phyloP scores from a whole-genome alignment of 2,113 vertebrate species.

The Cynopterus brachyotis region DNA sequence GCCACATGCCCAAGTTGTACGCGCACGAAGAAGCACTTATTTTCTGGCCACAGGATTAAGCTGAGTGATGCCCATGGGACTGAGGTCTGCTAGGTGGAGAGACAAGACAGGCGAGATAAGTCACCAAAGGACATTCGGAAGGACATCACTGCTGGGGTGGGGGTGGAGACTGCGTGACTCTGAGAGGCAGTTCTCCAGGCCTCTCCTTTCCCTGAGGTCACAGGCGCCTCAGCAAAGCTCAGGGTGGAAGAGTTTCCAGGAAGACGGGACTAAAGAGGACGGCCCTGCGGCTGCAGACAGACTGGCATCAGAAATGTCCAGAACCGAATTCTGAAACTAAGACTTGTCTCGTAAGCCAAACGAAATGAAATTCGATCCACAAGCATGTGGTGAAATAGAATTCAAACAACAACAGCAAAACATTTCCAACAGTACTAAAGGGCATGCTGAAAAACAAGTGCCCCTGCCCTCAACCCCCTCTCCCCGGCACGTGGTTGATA shows the following conservation, averaged over 20 bases:
- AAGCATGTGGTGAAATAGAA: neutral
- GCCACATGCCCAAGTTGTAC: neutral
- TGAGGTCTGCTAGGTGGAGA: neutral
- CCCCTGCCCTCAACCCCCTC: neutral
- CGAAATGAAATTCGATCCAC: conserved; percentile 24
- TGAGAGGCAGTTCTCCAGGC: neutral
- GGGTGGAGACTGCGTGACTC: neutral
- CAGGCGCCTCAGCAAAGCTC: neutral
- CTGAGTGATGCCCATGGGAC: neutral
- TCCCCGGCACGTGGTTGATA: neutral
- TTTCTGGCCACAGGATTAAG: neutral
- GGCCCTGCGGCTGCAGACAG: neutral
- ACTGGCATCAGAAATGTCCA: neutral
- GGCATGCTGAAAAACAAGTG: neutral
- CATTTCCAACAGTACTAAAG: neutral
- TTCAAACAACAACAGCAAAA: neutral
- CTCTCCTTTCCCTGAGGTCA: too few species aligned
- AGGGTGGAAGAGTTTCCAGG: too few species aligned
- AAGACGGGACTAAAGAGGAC: neutral
- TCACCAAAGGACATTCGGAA: neutral
- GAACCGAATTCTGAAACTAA: neutral
- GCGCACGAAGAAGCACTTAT: neutral
- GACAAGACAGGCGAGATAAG: neutral
- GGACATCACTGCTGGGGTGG: fast-evolving
- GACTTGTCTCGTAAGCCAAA: neutral